Conservation (phyloP, 2,113 vertebrate genomes). For the Coracopsis vasa region DNA sequence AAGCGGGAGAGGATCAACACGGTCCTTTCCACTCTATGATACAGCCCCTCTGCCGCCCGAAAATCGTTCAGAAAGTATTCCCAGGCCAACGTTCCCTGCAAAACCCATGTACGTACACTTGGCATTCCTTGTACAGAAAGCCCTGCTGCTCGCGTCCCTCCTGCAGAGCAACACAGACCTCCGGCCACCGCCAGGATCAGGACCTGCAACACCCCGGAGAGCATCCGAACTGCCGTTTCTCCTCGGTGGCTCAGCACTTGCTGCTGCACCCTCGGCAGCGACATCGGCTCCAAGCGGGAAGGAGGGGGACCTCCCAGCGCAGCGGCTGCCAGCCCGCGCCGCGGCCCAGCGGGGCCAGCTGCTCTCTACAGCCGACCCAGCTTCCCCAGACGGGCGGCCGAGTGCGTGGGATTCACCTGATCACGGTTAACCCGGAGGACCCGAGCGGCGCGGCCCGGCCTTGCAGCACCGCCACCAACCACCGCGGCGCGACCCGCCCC, state of each 20-base stretch:
- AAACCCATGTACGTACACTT: accelerated
- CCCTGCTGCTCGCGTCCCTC: background rate
- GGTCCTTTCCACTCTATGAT: accelerated
- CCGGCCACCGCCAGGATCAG: accelerated
- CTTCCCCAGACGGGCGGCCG: no score
- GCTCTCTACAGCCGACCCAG: background rate
- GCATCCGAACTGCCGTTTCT: no score
- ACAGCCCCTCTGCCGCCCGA: background rate
- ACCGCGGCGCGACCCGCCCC: background rate
- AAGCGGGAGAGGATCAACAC: accelerated
- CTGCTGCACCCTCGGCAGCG: background rate
- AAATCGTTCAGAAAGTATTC: no score
- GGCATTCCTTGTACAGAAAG: background rate
- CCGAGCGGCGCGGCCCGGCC: background rate
- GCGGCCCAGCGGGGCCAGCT: background rate
- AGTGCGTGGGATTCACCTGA: no score
- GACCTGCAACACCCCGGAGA: accelerated
- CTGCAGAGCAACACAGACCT: no score
- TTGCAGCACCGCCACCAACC: background rate
- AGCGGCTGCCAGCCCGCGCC: background rate
- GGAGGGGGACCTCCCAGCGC: background rate
- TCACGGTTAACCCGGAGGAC: background rate
- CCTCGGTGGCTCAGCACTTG: no score
- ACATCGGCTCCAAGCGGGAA: accelerated
- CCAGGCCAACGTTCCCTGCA: accelerated